Conservation (phyloP, 2,113 vertebrate genomes). For the Dryoscopus gambensis region DNA sequence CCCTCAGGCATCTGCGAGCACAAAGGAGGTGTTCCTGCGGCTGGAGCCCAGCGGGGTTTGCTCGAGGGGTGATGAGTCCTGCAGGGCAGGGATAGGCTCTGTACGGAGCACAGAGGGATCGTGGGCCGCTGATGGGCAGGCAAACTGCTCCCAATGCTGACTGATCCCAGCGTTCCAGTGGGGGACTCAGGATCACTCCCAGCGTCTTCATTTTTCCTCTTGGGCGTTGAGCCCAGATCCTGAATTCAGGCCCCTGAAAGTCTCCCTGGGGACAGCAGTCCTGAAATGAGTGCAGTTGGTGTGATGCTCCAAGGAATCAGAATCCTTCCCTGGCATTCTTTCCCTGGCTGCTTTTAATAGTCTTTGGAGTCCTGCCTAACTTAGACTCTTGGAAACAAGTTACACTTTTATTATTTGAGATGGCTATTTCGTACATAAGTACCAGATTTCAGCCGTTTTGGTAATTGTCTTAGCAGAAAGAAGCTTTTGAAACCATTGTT, state of each 20-base stretch:
- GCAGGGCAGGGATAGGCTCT: background rate
- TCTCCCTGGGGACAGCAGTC: rapidly evolving
- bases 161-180: rapidly evolving
- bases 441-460: background rate
- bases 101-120: rapidly evolving
- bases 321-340: background rate
- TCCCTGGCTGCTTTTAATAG: background rate
- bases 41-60: background rate
- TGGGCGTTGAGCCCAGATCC: too few relatives aligned
- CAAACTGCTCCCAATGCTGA: background rate
- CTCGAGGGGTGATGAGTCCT: background rate
- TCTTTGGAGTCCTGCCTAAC: background rate
- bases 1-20: background rate
- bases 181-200: rapidly evolving
- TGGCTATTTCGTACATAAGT: background rate
- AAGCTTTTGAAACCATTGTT: background rate
- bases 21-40: background rate
- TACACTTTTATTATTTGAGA: background rate
- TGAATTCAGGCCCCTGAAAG: background rate
- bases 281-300: background rate
- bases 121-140: background rate
- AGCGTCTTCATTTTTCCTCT: background rate
- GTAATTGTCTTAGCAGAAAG: background rate
- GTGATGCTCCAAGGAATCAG: rapidly evolving
- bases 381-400: background rate